Evolutionary conservation across 2,888 invertebrate genomes (phyloP).

Genomic region (Glaucopsyche alexis): DNA sequence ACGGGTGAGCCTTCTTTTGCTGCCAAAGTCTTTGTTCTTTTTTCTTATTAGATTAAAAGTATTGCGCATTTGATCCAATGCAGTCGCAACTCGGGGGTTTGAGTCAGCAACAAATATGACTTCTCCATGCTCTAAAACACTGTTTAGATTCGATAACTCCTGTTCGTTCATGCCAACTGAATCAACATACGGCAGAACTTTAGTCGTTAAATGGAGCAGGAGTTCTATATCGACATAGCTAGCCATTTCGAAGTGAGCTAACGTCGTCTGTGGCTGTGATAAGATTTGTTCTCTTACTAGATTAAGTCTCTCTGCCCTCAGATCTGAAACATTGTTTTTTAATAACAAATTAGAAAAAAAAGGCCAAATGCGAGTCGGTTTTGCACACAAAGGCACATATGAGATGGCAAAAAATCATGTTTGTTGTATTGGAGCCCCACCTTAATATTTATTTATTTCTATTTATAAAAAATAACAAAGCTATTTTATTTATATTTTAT

Average conservation of each 20-base stretch:
- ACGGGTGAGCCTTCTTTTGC: slow-evolving; percentile 82
- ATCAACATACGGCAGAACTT: slow-evolving; percentile 86
- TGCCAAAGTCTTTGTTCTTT: slow-evolving; percentile 60
- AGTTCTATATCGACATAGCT: slow-evolving; percentile 88
- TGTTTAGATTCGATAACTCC: slow-evolving; percentile 88
- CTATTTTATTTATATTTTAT: no score
- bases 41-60: slow-evolving; percentile 79
- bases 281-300: slow-evolving; percentile 84
- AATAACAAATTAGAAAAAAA: neutral
- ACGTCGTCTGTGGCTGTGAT: slow-evolving; percentile 78
- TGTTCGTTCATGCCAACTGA: slow-evolving; percentile 95
- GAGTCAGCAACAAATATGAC: slow-evolving; percentile 88
- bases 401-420: no score
- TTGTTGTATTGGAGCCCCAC: no score
- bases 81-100: slow-evolving; percentile 88
- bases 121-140: slow-evolving; percentile 84
- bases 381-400: no score
- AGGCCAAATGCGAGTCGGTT: no score
- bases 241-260: slow-evolving; percentile 92
- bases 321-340: slow-evolving; percentile 67
- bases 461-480: no score
- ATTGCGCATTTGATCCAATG: slow-evolving; percentile 89
- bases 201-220: slow-evolving; percentile 82
- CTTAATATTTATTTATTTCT: no score
- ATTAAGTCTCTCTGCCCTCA: slow-evolving; percentile 81